A percentile compares a stretch with the other conserved stretches of the same genome.
Conservation (phyloP, 2,888 invertebrate species). For the Rosalia funebris region DNA sequence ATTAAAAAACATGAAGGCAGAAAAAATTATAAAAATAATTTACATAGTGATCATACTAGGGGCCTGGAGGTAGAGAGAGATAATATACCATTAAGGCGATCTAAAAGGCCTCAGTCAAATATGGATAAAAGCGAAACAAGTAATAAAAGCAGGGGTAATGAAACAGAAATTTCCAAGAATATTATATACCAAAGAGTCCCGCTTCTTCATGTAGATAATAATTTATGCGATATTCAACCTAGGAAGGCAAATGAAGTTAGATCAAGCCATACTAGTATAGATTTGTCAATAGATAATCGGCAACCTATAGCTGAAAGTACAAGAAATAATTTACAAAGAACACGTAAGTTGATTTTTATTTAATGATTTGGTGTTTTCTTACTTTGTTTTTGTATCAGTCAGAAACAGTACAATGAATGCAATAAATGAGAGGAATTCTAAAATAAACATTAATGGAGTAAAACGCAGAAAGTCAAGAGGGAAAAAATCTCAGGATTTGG, state of each 20-base stretch:
- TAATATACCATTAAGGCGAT: no score
- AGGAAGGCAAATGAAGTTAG: no score
- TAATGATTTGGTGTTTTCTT: not conserved
- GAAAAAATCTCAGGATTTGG: not conserved
- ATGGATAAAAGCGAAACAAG: no score
- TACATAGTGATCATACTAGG: no score
- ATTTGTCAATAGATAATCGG: not conserved
- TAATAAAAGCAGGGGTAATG: not conserved
- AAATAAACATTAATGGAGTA: not conserved
- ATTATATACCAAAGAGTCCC: no score
- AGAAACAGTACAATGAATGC: not conserved
- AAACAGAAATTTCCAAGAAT: constrained; percentile 8
- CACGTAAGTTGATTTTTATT: constrained; percentile 4
- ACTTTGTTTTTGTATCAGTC: not conserved
- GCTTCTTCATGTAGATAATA: no score
- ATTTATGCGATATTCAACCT: no score
- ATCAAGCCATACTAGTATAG: no score
- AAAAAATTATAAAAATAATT: no score
- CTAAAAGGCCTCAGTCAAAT: no score
- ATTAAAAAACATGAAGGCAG: no score
- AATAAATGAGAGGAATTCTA: not conserved
- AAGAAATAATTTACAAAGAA: not conserved
- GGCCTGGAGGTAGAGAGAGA: no score
- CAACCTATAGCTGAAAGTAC: not conserved
- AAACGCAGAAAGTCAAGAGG: constrained; percentile 15